Percentiles rank a stretch among this genome's conserved stretches.
phyloP scores from a whole-genome alignment of 2,113 vertebrate species.

The Eolophus roseicapilla region DNA sequence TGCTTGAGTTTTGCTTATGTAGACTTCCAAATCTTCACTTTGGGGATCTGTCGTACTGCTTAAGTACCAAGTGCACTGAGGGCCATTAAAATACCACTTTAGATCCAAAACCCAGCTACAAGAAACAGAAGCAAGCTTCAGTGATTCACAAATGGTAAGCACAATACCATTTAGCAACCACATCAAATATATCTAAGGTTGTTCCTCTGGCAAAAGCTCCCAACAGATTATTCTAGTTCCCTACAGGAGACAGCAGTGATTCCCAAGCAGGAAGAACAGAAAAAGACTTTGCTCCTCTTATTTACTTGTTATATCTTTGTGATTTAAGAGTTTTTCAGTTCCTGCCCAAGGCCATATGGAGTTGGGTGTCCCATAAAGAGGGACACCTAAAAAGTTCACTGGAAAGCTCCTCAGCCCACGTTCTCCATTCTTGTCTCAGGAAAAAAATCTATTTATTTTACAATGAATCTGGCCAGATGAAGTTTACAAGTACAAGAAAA shows the following conservation, averaged over 20 bases:
- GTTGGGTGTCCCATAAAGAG: not conserved
- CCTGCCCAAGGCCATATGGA: not conserved
- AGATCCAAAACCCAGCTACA: not conserved
- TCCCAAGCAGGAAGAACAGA: not conserved
- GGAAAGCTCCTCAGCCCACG: not conserved
- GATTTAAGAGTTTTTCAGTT: not conserved
- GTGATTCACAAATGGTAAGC: not conserved
- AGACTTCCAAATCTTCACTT: not conserved
- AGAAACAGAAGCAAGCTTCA: not conserved
- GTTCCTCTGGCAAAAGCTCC: not conserved
- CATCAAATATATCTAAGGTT: not conserved
- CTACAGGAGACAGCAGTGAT: not conserved
- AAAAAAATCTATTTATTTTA: not conserved
- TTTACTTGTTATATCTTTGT: not conserved
- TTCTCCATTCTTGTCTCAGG: not conserved
- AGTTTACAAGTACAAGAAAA: not conserved
- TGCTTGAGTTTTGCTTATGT: not conserved
- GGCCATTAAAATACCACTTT: constrained; percentile 1
- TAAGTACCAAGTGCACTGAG: not conserved
- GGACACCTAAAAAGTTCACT: not conserved
- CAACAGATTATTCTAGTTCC: not conserved
- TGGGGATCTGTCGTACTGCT: not conserved
- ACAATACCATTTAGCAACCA: not conserved
- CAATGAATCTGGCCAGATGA: not conserved
- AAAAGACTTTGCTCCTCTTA: not conserved